Evolutionary conservation across 2,113 vertebrate species (phyloP).

Genomic region (Prionailurus viverrinus): DNA sequence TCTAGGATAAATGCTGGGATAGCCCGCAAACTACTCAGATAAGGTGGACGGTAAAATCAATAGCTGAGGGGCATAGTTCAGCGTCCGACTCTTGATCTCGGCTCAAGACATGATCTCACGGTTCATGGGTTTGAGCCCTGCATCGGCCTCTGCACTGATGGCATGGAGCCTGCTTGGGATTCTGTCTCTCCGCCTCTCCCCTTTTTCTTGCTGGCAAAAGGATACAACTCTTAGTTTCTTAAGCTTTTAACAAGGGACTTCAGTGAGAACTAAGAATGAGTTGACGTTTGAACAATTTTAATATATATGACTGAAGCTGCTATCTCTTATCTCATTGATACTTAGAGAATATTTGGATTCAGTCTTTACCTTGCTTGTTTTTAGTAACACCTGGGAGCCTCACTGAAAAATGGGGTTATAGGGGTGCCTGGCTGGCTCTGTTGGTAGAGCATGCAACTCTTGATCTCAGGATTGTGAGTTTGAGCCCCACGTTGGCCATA

Average conservation of each 20-base stretch:
- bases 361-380: not conserved
- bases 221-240: not conserved
- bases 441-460: not conserved
- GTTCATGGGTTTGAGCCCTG: too few species aligned
- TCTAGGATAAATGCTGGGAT: not conserved
- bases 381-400: not conserved
- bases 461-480: not conserved
- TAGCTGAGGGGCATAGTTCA: not conserved
- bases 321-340: not conserved
- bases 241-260: conserved; percentile 5
- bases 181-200: too few species aligned
- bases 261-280: not conserved
- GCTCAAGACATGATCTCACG: too few species aligned
- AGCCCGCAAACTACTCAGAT: not conserved
- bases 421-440: not conserved
- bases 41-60: not conserved
- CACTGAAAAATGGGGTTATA: not conserved
- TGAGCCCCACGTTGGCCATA: not conserved
- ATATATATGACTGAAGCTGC: not conserved
- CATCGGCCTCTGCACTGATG: too few species aligned
- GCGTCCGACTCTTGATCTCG: too few species aligned
- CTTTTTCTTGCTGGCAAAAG: conserved; percentile 26
- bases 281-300: not conserved
- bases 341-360: not conserved
- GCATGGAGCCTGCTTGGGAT: too few species aligned